These are phyloP conservation scores for Scaptomyza flava DNA, from an alignment of 2,888 invertebrate genomes.

Conservation along the genomic window DNA sequence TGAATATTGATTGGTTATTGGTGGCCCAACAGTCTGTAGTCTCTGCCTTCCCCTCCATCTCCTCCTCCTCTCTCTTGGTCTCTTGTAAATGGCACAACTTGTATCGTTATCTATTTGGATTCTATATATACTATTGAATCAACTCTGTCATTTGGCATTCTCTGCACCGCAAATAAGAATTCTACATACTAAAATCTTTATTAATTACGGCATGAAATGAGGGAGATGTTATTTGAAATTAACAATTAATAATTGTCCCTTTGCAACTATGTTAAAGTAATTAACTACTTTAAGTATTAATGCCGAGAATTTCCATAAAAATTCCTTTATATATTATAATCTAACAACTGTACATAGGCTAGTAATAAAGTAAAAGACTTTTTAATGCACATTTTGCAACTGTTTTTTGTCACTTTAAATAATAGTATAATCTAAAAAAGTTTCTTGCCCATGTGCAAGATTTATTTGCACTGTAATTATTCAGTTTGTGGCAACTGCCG, in stretches of 20 bases:
- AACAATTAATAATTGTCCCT: slow-evolving; percentile 4
- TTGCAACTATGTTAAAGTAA: too few relatives aligned
- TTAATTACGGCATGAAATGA: neutral
- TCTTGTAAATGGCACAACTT: slow-evolving; percentile 52
- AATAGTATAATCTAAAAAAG: slow-evolving; percentile 1
- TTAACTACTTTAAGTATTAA: too few relatives aligned
- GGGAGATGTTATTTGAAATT: neutral
- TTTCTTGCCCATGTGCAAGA: slow-evolving; percentile 40
- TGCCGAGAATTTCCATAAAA: too few relatives aligned
- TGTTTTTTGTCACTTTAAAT: slow-evolving; percentile 4
- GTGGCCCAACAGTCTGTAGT: slow-evolving; percentile 25
- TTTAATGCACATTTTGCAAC: neutral
- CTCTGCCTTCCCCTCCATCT: neutral
- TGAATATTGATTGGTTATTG: slow-evolving; percentile 76
- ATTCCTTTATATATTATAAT: neutral
- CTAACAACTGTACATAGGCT: neutral
- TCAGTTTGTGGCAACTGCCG: slow-evolving; percentile 70
- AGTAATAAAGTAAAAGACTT: neutral
- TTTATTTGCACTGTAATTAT: slow-evolving; percentile 79
- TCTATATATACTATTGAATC: slow-evolving; percentile 1
- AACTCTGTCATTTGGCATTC: slow-evolving; percentile 55
- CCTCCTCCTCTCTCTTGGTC: neutral
- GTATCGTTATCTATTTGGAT: slow-evolving; percentile 52
- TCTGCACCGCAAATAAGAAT: neutral
- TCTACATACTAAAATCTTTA: neutral